Base-by-base conservation (phyloP, 2,797 vertebrate genomes). In the Chrosomus eos region DNA sequence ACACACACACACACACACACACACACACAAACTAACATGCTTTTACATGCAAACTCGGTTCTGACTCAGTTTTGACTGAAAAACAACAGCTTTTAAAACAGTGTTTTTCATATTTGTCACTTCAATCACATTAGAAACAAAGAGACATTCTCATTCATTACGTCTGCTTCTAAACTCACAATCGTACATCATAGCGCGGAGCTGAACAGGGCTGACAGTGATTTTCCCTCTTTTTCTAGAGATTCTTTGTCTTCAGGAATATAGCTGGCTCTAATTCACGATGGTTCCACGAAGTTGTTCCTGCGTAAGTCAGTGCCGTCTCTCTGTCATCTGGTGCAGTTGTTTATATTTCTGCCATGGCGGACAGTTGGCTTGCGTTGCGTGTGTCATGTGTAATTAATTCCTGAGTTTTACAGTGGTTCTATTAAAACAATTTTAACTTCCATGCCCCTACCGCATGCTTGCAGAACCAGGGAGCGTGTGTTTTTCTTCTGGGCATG, bases 351-450 rank as follows among this genome's bases (percentile, higher is more conserved):
- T 90, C 88, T 92, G 89, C 88, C 87, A 78, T 36, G 26, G 67
- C 76, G 84, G 91, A 91, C 91, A 89, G 88, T 71, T 71, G 87
- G 83, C 88, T 87, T 87, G 90, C 91, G 85, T 84, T 78, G 73
- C 55, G 74, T 21, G 83, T 91, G 90, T 91, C 87, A 92, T 81
- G 90, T 90, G 81, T 92, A 92, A 93, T 92, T 91, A 89, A 91
- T 81, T 89, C 91, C 90, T 90, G 83, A 89, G 19, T 92, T 92
- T 90, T 91, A 90, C 91, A 88, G 89, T 89, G 92, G 78, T 92
- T 92, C 92, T 90, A 91, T 92, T 91, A 86, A 93, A 90, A 89
- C 87, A 76, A 45, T 86, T 91, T n/a, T 88, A 82, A 86, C 88
- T 87, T 87, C 84, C 73, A 62, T 79, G 85, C 81, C 86, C 82